Percentiles rank a stretch among this genome's conserved stretches.
These are phyloP conservation scores for Borostomias antarcticus DNA, from an alignment of 2,797 vertebrate genomes.

Conservation along the genomic window DNA sequence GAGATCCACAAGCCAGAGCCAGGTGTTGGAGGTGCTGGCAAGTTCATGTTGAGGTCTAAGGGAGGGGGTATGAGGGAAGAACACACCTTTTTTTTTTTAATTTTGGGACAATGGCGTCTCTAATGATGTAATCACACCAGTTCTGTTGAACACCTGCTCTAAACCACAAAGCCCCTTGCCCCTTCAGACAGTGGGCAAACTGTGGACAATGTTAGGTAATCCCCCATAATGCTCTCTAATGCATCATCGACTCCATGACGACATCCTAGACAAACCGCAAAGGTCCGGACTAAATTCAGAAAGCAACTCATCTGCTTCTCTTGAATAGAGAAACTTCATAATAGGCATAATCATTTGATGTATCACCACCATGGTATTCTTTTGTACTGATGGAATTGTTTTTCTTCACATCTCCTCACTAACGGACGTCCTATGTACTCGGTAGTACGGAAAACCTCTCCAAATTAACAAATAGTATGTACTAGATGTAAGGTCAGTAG, in stretches of 20 bases:
- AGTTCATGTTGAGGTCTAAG: constrained; percentile 25
- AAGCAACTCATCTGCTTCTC: constrained; percentile 51
- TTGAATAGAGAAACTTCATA: background rate
- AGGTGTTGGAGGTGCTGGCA: constrained; percentile 31
- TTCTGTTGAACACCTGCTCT: constrained; percentile 48
- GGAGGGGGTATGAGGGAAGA: constrained; percentile 12
- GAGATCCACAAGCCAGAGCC: constrained; percentile 30
- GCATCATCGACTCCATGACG: background rate
- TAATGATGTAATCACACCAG: constrained; percentile 48
- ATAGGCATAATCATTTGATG: background rate
- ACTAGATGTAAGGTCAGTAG: constrained; percentile 48
- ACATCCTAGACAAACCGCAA: background rate
- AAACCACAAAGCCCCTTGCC: constrained; percentile 50
- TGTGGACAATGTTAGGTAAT: constrained; percentile 52
- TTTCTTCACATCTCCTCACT: constrained; percentile 42
- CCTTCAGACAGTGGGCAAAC: constrained; percentile 41
- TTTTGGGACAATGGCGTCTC: constrained; percentile 18
- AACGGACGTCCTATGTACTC: constrained; percentile 55
- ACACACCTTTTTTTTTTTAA: constrained; percentile 25
- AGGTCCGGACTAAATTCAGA: constrained; percentile 38
- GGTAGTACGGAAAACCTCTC: constrained; percentile 62
- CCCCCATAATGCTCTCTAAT: constrained; percentile 42
- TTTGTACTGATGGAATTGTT: constrained; percentile 42
- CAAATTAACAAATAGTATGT: constrained; percentile 54
- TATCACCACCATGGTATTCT: constrained; percentile 50